Percentiles rank a stretch among this genome's conserved stretches.
Evolutionary conservation across 2,113 vertebrate species (phyloP).

Genomic region (Tragelaphus buxtoni): DNA sequence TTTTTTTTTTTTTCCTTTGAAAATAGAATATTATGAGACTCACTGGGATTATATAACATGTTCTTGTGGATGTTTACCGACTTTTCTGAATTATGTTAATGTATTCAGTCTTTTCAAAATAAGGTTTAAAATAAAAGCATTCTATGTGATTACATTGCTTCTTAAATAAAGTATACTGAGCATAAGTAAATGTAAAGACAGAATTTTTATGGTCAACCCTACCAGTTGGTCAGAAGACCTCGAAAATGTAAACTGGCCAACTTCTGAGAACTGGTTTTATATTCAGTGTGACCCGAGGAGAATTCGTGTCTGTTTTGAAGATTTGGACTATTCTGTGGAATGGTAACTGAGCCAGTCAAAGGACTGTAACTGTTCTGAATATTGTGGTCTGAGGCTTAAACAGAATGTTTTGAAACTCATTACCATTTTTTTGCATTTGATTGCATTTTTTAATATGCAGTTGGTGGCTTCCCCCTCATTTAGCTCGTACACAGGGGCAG

Average conservation of each 20-base stretch:
- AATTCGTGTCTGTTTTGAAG: constrained; percentile 25
- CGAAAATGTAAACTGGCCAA: background rate
- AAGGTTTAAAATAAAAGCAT: constrained; percentile 48
- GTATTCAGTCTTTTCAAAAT: constrained; percentile 57
- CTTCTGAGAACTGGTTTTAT: background rate
- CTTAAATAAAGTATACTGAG: constrained; percentile 8
- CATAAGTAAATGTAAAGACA: constrained; percentile 21
- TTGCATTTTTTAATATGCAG: constrained; percentile 39
- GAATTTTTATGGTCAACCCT: background rate
- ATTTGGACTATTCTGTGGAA: background rate
- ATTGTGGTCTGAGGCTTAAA: constrained; percentile 31
- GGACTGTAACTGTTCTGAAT: background rate
- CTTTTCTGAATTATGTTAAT: constrained; percentile 58
- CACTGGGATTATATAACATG: constrained; percentile 36
- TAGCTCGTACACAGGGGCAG: background rate
- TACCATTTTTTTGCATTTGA: background rate
- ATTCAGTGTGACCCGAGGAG: background rate
- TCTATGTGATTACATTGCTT: background rate
- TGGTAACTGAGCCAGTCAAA: background rate
- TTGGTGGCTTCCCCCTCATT: constrained; percentile 24
- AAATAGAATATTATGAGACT: constrained; percentile 1
- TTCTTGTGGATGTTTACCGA: constrained; percentile 46
- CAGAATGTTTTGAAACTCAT: constrained; percentile 31
- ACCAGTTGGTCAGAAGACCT: constrained; percentile 24
- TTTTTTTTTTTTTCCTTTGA: no score